A percentile compares a stretch with the other conserved stretches of the same genome.
Evolutionary conservation across 1,140 invertebrate genomes (phyloP).

Genomic region (Agraylea sexmaculata): DNA sequence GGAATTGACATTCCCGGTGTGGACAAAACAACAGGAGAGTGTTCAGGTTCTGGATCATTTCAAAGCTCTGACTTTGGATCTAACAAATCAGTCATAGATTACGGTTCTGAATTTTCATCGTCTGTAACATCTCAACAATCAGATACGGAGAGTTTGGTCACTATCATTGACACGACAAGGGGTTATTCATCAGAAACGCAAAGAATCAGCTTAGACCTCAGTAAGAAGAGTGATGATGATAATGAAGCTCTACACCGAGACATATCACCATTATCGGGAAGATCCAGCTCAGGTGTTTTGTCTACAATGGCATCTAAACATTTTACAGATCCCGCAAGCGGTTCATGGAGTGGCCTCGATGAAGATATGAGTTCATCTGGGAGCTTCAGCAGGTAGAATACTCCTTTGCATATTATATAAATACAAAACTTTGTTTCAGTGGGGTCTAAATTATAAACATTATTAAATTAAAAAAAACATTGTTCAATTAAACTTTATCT

Average conservation of each 20-base stretch:
- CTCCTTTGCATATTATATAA: no score
- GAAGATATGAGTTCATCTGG: slow-evolving; percentile 40
- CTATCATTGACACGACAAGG: slow-evolving; percentile 26
- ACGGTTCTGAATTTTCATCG: slow-evolving; percentile 38
- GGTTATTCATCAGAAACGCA: slow-evolving; percentile 20
- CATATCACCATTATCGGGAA: slow-evolving; percentile 38
- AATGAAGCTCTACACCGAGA: slow-evolving; percentile 34
- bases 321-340: slow-evolving; percentile 42
- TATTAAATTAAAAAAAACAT: no score
- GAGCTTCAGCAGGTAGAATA: slow-evolving; percentile 36
- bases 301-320: slow-evolving; percentile 36
- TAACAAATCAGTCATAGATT: slow-evolving; percentile 26
- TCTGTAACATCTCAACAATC: slow-evolving; percentile 39
- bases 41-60: slow-evolving; percentile 24
- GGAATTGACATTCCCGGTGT: slow-evolving; percentile 33
- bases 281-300: slow-evolving; percentile 36
- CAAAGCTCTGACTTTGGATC: slow-evolving; percentile 21
- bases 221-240: slow-evolving; percentile 25
- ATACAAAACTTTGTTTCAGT: no score
- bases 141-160: slow-evolving; percentile 39
- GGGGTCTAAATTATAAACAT: no score
- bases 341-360: slow-evolving; percentile 40
- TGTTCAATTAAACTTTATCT: no score
- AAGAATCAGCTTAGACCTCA: slow-evolving; percentile 21
- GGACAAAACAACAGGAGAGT: slow-evolving; percentile 20